Evolutionary conservation across 2,797 vertebrate species (phyloP).

Genomic region (Momotus momota): DNA sequence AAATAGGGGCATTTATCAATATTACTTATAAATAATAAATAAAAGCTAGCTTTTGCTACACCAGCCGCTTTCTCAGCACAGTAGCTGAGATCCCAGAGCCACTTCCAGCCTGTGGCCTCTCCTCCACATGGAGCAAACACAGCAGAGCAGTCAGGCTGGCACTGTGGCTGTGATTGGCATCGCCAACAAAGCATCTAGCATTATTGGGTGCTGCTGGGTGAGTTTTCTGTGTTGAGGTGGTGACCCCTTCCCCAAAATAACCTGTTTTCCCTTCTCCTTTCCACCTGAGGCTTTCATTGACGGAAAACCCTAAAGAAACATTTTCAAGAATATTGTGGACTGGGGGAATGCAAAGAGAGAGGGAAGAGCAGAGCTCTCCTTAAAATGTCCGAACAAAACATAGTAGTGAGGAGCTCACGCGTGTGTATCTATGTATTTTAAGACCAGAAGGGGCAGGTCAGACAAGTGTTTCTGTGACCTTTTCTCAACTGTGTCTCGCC

Average conservation of each 20-base stretch:
- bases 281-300: background rate
- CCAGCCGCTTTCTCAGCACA: background rate
- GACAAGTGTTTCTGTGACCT: constrained; percentile 16
- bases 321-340: background rate
- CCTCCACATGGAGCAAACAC: background rate
- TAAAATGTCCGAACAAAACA: background rate
- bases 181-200: background rate
- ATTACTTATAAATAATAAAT: background rate
- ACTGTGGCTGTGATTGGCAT: background rate
- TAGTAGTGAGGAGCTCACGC: background rate
- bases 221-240: background rate
- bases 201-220: background rate
- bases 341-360: background rate
- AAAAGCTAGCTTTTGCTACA: background rate
- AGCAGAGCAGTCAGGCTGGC: background rate
- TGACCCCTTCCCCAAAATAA: background rate
- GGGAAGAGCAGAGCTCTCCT: background rate
- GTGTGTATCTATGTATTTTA: background rate
- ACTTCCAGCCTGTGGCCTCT: background rate
- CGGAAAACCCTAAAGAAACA: background rate
- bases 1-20: background rate
- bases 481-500: constrained; percentile 5
- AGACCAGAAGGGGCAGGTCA: background rate
- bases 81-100: background rate
- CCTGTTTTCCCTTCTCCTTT: background rate